Base-by-base conservation (phyloP, 1,140 invertebrate species). In the Panagrolaimus sp. region DNA sequence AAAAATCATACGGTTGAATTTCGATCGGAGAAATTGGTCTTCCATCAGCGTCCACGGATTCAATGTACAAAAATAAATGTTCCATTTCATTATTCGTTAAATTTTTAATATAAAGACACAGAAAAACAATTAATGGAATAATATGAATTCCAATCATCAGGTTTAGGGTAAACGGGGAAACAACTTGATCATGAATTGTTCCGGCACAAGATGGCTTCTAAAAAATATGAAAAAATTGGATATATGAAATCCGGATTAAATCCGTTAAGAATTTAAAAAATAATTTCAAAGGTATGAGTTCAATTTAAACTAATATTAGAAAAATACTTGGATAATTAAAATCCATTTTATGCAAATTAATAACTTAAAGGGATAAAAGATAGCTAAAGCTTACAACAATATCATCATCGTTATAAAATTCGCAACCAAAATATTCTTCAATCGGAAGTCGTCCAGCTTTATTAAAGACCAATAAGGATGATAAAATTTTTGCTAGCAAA, bases 341-440 rank as follows among this genome's bases (percentile, higher is more conserved):
- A 38, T 38, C 7, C 32, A 38, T 2, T 4, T 38, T 38, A 38
- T 38, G 32, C 32, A 7, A 38, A 38, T 4, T 38, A 38, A 24
- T 15, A 65, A 9, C 6, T 17, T 32, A n/a, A n/a, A n/a, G n/a
- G n/a, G n/a, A n/a, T n/a, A n/a, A n/a, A n/a, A n/a, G n/a, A n/a
- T n/a, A n/a, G n/a, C n/a, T n/a, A n/a, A 17, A 43, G 8, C 68
- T 52, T 63, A 77, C 76, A 58, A 77, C 75, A 65, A 77, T 77
- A 62, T 77, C 76, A 48, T 78, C 76, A 44, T 78, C 76, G 48
- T 78, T 78, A 67, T 78, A 81, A 67, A 58, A 21, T 58, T 78
- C 76, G 44, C 76, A 78, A n/a, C 75, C 75, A 69, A 78, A 78
- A 68, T 75, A 78, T 4, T 80, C 63, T 62, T 78, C 76, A 72